Conservation (phyloP, 1,140 invertebrate genomes). For the Ostrea edulis region DNA sequence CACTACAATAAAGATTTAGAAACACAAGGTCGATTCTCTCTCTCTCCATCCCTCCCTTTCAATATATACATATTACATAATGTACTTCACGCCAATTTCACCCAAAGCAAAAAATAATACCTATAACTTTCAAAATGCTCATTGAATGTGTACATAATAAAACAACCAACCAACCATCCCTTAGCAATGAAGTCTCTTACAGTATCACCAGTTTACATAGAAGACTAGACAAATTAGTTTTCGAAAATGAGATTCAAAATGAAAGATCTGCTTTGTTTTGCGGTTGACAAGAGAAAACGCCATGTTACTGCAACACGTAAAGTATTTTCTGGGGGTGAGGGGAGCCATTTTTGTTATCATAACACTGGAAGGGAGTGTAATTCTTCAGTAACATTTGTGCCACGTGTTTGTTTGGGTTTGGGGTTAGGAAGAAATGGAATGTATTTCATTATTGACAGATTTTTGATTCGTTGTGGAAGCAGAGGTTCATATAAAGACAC, state of each 20-base stretch:
- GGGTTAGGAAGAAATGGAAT: slow-evolving; percentile 31
- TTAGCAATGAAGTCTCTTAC: neutral
- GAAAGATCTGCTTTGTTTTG: neutral
- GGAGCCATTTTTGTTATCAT: neutral
- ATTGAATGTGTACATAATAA: no score
- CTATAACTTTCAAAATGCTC: no score
- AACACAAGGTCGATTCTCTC: no score
- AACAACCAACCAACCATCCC: no score
- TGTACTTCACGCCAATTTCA: no score
- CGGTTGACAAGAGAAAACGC: neutral
- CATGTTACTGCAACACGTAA: neutral
- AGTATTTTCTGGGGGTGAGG: neutral
- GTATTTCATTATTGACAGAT: slow-evolving; percentile 22
- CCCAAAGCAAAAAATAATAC: no score
- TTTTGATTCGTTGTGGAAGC: slow-evolving; percentile 24
- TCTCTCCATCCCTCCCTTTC: no score
- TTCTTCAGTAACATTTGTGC: neutral
- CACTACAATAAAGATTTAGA: no score
- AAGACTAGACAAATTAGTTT: neutral
- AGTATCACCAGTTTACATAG: neutral
- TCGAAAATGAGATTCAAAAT: neutral
- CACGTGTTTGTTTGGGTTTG: neutral
- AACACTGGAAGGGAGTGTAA: neutral
- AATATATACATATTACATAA: no score
- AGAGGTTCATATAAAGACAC: slow-evolving; percentile 22